Evolutionary conservation across 2,797 vertebrate genomes (phyloP).

Genomic region (Emys orbicularis): DNA sequence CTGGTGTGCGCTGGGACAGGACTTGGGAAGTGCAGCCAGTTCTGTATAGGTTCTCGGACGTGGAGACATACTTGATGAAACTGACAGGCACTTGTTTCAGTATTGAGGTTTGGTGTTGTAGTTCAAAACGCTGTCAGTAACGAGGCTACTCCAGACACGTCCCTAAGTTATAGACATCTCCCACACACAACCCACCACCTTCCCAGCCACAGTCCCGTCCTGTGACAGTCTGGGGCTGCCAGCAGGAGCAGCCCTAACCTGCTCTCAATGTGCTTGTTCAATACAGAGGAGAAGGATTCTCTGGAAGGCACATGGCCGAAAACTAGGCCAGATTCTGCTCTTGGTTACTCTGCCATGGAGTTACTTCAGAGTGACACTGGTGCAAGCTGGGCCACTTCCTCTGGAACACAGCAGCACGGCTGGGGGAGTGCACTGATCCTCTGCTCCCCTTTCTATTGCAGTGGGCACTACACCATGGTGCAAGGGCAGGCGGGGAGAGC

Average conservation of each 20-base stretch:
- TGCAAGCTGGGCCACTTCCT: rapidly evolving
- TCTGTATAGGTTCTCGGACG: too few relatives aligned
- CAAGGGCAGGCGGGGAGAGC: not conserved
- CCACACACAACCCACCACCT: rapidly evolving
- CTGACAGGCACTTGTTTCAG: too few relatives aligned
- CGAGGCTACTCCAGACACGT: too few relatives aligned
- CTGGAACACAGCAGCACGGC: not conserved
- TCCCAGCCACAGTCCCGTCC: rapidly evolving
- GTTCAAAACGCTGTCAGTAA: too few relatives aligned
- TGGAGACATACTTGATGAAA: too few relatives aligned
- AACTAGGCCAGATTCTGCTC: not conserved
- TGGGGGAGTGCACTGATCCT: rapidly evolving
- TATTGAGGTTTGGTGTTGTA: too few relatives aligned
- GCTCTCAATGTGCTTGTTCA: not conserved
- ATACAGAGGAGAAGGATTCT: not conserved
- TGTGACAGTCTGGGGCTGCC: rapidly evolving
- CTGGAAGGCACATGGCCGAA: not conserved
- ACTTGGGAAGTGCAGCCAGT: too few relatives aligned
- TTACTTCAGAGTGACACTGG: rapidly evolving
- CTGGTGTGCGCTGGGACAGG: too few relatives aligned
- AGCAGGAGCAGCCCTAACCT: not conserved
- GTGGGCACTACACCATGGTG: rapidly evolving
- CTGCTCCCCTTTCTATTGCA: rapidly evolving
- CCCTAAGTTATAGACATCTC: not conserved
- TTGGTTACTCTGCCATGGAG: rapidly evolving